Evolutionary conservation across 2,888 invertebrate genomes (phyloP).

Genomic region (Lasius fuliginosus): DNA sequence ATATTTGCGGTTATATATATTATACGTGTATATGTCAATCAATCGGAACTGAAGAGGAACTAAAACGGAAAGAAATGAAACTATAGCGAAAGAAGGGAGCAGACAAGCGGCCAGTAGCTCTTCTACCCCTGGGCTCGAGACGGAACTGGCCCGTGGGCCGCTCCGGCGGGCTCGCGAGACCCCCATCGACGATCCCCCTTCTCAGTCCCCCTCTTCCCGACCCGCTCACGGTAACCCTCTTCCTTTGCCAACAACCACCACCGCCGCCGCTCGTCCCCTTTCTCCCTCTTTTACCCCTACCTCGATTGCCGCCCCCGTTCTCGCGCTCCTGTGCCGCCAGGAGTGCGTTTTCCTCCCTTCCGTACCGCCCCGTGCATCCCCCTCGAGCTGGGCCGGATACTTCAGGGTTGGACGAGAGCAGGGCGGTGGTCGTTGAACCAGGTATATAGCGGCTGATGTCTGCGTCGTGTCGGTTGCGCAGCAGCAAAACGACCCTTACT

Average conservation of each 20-base stretch:
- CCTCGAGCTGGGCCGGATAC: slow-evolving; percentile 71
- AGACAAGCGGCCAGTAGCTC: slow-evolving; percentile 88
- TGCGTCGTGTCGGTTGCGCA: slow-evolving; percentile 81
- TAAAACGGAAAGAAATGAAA: slow-evolving; percentile 85
- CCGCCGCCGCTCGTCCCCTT: slow-evolving; percentile 27
- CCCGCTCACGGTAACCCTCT: slow-evolving; percentile 80
- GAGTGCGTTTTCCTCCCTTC: slow-evolving; percentile 39
- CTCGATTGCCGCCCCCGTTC: slow-evolving; percentile 30
- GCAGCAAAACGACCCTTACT: slow-evolving; percentile 44
- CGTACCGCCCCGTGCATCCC: slow-evolving; percentile 68
- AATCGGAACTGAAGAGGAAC: slow-evolving; percentile 84
- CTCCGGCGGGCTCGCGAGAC: slow-evolving; percentile 73
- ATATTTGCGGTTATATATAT: slow-evolving; percentile 55
- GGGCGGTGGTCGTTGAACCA: slow-evolving; percentile 86
- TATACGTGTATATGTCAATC: slow-evolving; percentile 78
- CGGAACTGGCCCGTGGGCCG: slow-evolving; percentile 84
- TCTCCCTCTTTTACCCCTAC: slow-evolving; percentile 38
- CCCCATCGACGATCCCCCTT: slow-evolving; percentile 60
- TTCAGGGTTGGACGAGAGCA: slow-evolving; percentile 84
- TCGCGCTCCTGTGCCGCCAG: slow-evolving; percentile 9
- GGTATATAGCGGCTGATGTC: slow-evolving; percentile 80
- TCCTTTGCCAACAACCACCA: slow-evolving; percentile 85
- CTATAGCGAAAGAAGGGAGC: slow-evolving; percentile 87
- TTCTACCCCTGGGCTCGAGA: slow-evolving; percentile 88
- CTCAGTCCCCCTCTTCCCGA: slow-evolving; percentile 74